Conservation (phyloP, 1,140 invertebrate genomes). For the Yoshiicerus persimilis region DNA sequence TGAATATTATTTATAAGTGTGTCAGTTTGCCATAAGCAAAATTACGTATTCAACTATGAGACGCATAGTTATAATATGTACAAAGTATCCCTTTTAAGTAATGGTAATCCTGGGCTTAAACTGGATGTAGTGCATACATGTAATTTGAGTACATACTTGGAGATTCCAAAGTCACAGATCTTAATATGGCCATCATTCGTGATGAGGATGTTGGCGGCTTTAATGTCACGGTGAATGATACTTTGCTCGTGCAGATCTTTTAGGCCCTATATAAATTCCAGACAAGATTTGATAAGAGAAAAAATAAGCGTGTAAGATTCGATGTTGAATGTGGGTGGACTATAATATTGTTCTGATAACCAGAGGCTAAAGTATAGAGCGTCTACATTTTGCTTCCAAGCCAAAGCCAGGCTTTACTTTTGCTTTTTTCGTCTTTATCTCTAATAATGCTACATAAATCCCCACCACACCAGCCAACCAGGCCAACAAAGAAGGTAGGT, state of each 20-base stretch:
- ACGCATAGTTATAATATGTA: neutral
- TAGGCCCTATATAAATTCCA: slow-evolving; percentile 62
- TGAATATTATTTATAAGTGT: neutral
- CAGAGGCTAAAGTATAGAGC: neutral
- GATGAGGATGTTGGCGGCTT: slow-evolving; percentile 95
- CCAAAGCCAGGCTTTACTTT: neutral
- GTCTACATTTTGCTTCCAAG: neutral
- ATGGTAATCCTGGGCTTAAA: neutral
- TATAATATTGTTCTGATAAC: neutral
- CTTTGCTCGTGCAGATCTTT: slow-evolving; percentile 81
- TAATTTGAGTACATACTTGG: slow-evolving; percentile 59
- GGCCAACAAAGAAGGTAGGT: neutral
- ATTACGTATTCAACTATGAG: neutral
- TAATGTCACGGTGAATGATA: slow-evolving; percentile 97
- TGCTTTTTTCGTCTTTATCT: neutral
- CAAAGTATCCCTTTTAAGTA: neutral
- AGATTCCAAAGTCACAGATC: slow-evolving; percentile 97
- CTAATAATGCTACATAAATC: neutral
- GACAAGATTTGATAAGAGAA: neutral
- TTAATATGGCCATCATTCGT: slow-evolving; percentile 90
- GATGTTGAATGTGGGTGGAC: neutral
- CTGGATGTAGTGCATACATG: slow-evolving; percentile 44
- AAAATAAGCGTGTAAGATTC: neutral
- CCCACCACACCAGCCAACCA: neutral
- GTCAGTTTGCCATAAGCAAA: neutral